phyloP scores from a whole-genome alignment of 2,113 vertebrate genomes.

The Lycaon pictus region DNA sequence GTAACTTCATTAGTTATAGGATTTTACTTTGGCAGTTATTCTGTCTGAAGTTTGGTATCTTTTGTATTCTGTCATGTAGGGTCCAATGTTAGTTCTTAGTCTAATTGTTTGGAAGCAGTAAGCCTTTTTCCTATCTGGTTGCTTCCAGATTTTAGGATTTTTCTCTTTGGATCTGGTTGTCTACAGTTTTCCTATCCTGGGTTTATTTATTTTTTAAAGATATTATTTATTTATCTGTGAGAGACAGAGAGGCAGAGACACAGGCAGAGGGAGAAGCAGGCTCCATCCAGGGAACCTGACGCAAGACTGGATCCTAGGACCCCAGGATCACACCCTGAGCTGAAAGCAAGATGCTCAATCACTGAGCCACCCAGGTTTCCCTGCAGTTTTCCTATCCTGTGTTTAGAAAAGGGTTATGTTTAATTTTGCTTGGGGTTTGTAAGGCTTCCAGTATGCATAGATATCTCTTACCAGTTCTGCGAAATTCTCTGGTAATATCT shows the following conservation, averaged over 20 bases:
- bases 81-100: background rate
- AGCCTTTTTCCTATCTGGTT: background rate
- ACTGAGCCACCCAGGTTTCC: background rate
- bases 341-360: no score
- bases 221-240: no score
- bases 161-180: background rate
- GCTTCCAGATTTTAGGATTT: background rate
- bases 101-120: background rate
- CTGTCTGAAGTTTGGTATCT: background rate
- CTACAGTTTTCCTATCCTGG: background rate
- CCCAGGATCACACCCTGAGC: no score
- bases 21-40: background rate
- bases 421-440: background rate
- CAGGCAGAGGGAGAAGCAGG: no score
- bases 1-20: background rate
- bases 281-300: no score
- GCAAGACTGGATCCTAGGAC: no score
- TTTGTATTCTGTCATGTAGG: background rate
- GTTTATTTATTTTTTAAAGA: background rate
- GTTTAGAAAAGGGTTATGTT: background rate
- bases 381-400: background rate
- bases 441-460: background rate
- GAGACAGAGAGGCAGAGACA: no score
- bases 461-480: background rate
- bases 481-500: background rate